Evolutionary conservation across 2,888 invertebrate genomes (phyloP), one percentile per base, ranked within the genome.

Genomic region (Adelphocoris suturalis): DNA sequence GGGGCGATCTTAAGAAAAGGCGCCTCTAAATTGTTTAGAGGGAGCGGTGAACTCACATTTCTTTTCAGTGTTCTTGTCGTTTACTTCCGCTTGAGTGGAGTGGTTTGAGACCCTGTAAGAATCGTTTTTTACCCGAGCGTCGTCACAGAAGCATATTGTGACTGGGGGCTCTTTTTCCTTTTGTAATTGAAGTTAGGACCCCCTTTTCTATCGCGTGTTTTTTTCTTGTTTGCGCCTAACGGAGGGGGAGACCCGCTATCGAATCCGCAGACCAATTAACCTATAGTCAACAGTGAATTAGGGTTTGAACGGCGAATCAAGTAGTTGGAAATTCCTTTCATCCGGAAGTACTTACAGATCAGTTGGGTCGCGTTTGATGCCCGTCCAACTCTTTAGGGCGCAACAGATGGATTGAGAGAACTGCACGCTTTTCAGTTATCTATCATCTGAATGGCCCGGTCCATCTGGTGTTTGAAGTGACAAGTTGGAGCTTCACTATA

Each of bases 21-120:
- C 88, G 88, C 88, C 28, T 78, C 52, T 88, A 88, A 88, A 88
- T 88, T 88, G 88, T 78, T 88, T 88, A 88, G 85, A 85, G 88
- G 88, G 88, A 78, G 88, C 88, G 78, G 88, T 88, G 88, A 88
- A 88, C 88, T 88, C 88, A 27, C 78, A 88, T 78, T 88, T 88
- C 88, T 88, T 88, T 88, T 80, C 88, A 78, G 88, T 46, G 48
- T 80, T 88, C 80, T 52, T 88, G 88, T 88, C 88, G 88, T 68
- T 88, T 88, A 88, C 88, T 88, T 88, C 88, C 88, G 88, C 88
- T 80, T 52, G 48, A 55, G n/a, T 28, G 78, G 80, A 80, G 78
- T 61, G 88, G 27, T 78, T 55, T 37, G 47, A 47, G 68, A 48
- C 86, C 61, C 85, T 61, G 85, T 85, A 28, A 28, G 85, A 57